Base-by-base conservation (phyloP, 2,797 vertebrate genomes). In the Crenichthys baileyi region DNA sequence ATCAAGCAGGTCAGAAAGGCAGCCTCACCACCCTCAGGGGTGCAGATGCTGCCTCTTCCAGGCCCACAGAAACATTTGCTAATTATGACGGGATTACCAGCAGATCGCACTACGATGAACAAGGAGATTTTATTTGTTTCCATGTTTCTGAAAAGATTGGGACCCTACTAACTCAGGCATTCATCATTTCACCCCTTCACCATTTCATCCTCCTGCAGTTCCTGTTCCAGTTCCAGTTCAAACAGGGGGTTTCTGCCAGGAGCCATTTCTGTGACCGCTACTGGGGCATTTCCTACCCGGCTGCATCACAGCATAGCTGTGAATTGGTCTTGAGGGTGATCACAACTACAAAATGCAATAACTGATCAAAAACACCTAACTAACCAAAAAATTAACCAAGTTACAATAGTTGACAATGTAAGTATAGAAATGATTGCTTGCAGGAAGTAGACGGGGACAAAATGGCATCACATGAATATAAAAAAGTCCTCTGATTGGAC, bases 1-100 rank as follows among this genome's bases (percentile, higher is more conserved):
- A n/a, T 77, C 78, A 82, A 83, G 73, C 79, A 67, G 31, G 29
- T 84, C 81, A 79, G 78, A 79, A 48, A 12, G 0, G n/a, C 63
- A 4, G 0, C 31, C 41, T 26, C 39, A 24, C 9, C 15, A 9
- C 53, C 39, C 5, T 60, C 29, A 51, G 16, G 39, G 16, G 2
- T 41, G 67, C 78, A 60, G 65, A 70, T 48, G 44, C 6, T 48
- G 56, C 11, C 5, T 79, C 5, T 60, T 72, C 63, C 39, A 58
- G 77, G 31, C 55, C 41, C 36, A 44, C n/a, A 2, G 73, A 18
- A 13, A 24, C 29, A 11, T 51, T 70, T 73, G 73, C 5, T 63
- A n/a, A 48, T 70, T 70, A 44, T 68, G 41, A 70, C 15, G 26
- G 22, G n/a, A 13, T 70, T 70, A 46, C 22, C 24, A 46, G 12